Evolutionary conservation across 1,140 invertebrate species (phyloP).

Genomic region (Calycopis cecrops): DNA sequence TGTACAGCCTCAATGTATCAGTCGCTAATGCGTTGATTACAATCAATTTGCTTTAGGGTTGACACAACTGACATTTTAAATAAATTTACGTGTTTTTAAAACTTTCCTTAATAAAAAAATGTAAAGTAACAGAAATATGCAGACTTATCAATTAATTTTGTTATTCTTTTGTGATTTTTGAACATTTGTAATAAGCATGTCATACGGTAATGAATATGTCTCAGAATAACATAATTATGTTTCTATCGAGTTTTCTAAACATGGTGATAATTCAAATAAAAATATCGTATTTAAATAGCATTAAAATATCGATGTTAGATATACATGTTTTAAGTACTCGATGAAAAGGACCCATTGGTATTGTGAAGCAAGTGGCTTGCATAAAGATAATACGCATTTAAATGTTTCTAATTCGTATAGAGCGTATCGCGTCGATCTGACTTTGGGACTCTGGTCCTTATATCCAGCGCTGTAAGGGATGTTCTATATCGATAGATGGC

Average conservation of each 20-base stretch:
- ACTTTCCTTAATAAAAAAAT: too few relatives aligned
- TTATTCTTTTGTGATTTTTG: not conserved
- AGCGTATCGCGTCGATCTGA: constrained; percentile 38
- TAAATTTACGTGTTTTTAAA: too few relatives aligned
- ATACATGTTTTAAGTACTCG: constrained; percentile 53
- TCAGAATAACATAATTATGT: too few relatives aligned
- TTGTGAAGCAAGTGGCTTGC: constrained; percentile 69
- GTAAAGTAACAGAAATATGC: too few relatives aligned
- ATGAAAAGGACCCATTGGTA: constrained; percentile 54
- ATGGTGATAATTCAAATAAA: too few relatives aligned
- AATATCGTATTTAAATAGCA: constrained; percentile 5
- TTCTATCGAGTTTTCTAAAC: too few relatives aligned
- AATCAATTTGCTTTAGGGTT: constrained; percentile 20
- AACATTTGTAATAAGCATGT: not conserved
- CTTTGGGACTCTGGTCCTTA: constrained; percentile 37
- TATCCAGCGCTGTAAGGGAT: constrained; percentile 32
- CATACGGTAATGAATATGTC: too few relatives aligned
- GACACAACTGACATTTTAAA: not conserved
- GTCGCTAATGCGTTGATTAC: constrained; percentile 62
- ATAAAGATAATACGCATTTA: constrained; percentile 73
- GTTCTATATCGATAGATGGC: constrained; percentile 33
- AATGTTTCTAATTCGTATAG: constrained; percentile 39
- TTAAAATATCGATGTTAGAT: constrained; percentile 55
- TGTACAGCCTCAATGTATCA: constrained; percentile 58
- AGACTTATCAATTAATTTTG: too few relatives aligned